Base-by-base conservation (phyloP, 2,888 invertebrate species). In the Acrobasis consociella region DNA sequence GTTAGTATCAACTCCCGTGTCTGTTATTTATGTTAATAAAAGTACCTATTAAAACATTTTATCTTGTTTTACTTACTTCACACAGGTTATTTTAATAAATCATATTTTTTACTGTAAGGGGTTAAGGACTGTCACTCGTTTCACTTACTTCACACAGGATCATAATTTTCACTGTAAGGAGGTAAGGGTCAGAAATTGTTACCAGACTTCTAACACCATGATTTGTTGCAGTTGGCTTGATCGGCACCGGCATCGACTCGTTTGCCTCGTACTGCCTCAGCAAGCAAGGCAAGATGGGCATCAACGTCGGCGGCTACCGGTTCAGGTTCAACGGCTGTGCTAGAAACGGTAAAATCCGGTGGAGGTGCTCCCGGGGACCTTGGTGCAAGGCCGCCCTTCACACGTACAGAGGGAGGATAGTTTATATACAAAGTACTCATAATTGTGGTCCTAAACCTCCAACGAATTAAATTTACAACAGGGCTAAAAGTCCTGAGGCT, bases 211-310 rank as follows among this genome's bases (percentile, higher is more conserved):
- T 42, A 42, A 42, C 42, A 56, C 22, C 13, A 2, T 10, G 22
- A 9, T 67, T 67, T 65, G 60, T 85, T 83, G 3, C 82, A 89
- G 87, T 84, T 56, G 87, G 87, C n/a, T 74, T 87, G 62, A 86
- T 91, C 63, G 89, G 91, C 31, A 81, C 87, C 7, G 89, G 90
- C 0, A 76, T 89, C 13, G 91, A 89, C 65, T 82, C 85, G 70
- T 86, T 89, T 67, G 91, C 92, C 0, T 89, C 91, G 10, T 92
- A 92, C 80, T 92, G 91, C 72, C 89, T 92, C 73, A 91, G 91
- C 69, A 91, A 92, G 72, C 92, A 92, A 68, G 92, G 92, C 16
- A 92, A 92, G 76, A 91, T 92, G 91, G 91, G 91, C 53, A 92
- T 92, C 69, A 91, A 87, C 66, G 88, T 91, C 0, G 91, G 89